Evolutionary conservation across 2,797 vertebrate species (phyloP).

Genomic region (Myioborus miniatus): DNA sequence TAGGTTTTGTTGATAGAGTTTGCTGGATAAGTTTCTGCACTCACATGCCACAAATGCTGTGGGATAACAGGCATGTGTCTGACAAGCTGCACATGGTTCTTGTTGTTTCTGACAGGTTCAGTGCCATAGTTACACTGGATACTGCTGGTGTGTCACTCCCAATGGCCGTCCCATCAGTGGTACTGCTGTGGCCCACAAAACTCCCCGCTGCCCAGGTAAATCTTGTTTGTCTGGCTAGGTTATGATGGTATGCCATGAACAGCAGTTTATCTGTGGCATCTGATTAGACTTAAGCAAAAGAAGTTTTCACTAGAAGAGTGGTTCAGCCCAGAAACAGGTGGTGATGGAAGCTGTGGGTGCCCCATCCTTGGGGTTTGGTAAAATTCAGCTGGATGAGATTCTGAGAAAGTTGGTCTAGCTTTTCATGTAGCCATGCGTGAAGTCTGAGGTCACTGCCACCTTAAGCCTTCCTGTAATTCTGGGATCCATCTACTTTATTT

Average conservation of each 20-base stretch:
- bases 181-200: conserved; percentile 96
- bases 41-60: not conserved
- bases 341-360: not conserved
- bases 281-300: not conserved
- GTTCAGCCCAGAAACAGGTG: not conserved
- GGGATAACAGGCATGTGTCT: not conserved
- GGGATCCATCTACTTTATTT: not conserved
- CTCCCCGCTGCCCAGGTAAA: conserved; percentile 92
- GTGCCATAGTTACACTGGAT: conserved; percentile 97
- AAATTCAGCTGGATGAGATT: not conserved
- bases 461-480: not conserved
- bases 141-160: conserved; percentile 97
- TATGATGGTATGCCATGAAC: not conserved
- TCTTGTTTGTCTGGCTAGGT: not conserved
- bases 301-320: not conserved
- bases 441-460: not conserved
- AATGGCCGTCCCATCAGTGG: conserved; percentile 94
- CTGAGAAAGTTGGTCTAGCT: not conserved
- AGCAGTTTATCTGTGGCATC: not conserved
- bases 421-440: not conserved
- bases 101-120: conserved; percentile 83
- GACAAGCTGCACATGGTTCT: not conserved
- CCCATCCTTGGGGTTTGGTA: not conserved
- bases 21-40: not conserved
- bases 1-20: not conserved